Evolutionary conservation across 2,113 vertebrate species (phyloP).

Genomic region (Callipepla squamata): DNA sequence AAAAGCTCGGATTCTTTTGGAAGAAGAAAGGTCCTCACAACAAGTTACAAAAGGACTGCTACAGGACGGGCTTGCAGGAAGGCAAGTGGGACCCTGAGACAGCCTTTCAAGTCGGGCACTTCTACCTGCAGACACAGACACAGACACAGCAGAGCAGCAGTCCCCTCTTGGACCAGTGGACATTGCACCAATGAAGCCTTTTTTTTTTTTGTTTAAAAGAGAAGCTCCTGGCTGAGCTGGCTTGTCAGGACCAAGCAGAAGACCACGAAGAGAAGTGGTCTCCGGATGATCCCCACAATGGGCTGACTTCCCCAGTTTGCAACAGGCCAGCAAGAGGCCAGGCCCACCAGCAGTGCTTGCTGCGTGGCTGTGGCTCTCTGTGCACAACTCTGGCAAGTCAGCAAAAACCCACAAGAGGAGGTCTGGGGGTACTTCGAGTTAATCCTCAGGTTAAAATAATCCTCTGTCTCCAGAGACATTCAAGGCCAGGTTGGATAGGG

Average conservation of each 20-base stretch:
- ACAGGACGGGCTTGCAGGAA: neutral
- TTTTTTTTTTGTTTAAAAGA: neutral
- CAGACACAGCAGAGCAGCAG: neutral
- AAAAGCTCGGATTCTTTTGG: neutral
- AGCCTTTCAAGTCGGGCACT: neutral
- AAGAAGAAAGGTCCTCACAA: neutral
- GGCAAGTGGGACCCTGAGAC: neutral
- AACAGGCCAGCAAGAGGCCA: neutral
- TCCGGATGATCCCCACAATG: neutral
- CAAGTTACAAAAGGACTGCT: neutral
- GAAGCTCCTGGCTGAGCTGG: neutral
- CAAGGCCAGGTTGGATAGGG: too few species aligned
- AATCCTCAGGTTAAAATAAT: neutral
- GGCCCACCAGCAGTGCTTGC: neutral
- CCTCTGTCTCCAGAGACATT: too few species aligned
- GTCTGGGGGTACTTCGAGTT: neutral
- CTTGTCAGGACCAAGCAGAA: neutral
- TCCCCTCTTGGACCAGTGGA: neutral
- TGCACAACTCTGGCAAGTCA: neutral
- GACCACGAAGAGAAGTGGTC: neutral
- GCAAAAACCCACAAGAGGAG: neutral
- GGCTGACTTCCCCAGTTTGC: neutral
- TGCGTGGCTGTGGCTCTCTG: neutral
- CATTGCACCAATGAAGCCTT: accelerated
- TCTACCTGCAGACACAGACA: accelerated